Conservation (phyloP, 2,113 vertebrate genomes). For the Corythornis madagascariensis region DNA sequence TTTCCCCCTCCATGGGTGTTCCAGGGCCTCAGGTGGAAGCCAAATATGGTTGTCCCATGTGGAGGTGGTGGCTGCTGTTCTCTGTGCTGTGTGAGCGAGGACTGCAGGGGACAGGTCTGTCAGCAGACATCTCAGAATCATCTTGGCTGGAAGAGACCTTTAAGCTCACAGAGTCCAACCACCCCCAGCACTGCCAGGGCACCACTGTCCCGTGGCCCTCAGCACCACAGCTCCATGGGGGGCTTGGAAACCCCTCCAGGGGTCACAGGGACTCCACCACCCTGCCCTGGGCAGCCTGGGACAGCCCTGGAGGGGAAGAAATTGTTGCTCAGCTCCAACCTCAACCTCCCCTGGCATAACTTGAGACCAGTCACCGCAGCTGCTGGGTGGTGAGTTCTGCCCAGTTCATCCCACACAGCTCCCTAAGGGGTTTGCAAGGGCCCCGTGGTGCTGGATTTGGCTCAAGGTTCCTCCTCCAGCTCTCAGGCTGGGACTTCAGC, state of each 20-base stretch:
- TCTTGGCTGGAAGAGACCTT: background rate
- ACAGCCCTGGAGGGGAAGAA: background rate
- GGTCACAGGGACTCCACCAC: background rate
- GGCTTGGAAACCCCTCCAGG: background rate
- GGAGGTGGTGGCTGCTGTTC: background rate
- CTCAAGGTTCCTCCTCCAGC: background rate
- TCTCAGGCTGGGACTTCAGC: background rate
- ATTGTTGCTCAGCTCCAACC: background rate
- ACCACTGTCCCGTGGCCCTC: background rate
- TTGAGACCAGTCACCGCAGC: rapidly evolving
- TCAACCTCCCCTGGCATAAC: background rate
- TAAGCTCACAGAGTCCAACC: background rate
- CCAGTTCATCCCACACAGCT: background rate
- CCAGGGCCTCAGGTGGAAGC: background rate
- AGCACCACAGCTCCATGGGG: background rate
- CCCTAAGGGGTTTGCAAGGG: background rate
- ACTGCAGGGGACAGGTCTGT: background rate
- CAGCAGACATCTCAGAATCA: background rate
- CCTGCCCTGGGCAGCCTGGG: background rate
- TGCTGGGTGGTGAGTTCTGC: background rate
- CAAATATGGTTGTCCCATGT: rapidly evolving
- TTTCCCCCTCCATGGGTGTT: rapidly evolving
- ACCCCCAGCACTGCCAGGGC: background rate
- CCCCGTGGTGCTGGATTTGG: background rate
- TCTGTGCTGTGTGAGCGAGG: rapidly evolving